A percentile compares a stretch with the other conserved stretches of the same genome.
phyloP scores from a whole-genome alignment of 2,113 vertebrate genomes.

The Eptesicus fuscus region DNA sequence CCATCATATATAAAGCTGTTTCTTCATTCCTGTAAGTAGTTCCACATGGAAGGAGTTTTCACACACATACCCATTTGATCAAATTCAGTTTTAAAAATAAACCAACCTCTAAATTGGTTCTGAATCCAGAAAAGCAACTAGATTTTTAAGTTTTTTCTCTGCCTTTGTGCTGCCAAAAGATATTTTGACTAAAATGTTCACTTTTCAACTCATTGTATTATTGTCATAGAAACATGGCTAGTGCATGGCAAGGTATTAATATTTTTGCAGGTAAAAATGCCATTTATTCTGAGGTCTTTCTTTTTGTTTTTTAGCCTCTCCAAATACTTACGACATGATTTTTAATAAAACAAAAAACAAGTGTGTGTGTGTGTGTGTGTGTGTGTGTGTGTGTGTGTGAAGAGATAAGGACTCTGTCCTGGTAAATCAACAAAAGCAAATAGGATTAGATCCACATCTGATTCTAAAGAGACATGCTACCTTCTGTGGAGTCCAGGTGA shows the following conservation, averaged over 20 bases:
- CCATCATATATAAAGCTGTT: not conserved
- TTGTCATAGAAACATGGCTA: not conserved
- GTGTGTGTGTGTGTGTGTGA: not conserved
- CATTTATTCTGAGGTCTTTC: not conserved
- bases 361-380: not conserved
- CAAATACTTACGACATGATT: not conserved
- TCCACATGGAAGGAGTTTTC: not conserved
- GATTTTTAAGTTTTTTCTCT: slow-evolving; percentile 18
- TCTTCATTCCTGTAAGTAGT: not conserved
- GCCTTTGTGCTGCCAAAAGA: not conserved
- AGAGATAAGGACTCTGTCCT: not conserved
- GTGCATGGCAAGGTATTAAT: not conserved
- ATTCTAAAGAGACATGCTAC: not conserved
- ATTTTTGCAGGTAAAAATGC: not conserved
- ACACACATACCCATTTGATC: not conserved
- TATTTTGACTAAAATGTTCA: slow-evolving; percentile 29
- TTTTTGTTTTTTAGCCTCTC: not conserved
- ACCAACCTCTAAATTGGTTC: not conserved
- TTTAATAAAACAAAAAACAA: slow-evolving; percentile 12
- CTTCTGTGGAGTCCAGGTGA: not conserved
- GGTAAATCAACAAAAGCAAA: not conserved
- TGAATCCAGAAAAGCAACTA: slow-evolving; percentile 23
- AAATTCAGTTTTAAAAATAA: slow-evolving; percentile 56
- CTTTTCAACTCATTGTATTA: slow-evolving; percentile 28
- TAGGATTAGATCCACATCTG: not conserved